Evolutionary conservation across 2,113 vertebrate species (phyloP).

Genomic region (Larimichthys polyactis): DNA sequence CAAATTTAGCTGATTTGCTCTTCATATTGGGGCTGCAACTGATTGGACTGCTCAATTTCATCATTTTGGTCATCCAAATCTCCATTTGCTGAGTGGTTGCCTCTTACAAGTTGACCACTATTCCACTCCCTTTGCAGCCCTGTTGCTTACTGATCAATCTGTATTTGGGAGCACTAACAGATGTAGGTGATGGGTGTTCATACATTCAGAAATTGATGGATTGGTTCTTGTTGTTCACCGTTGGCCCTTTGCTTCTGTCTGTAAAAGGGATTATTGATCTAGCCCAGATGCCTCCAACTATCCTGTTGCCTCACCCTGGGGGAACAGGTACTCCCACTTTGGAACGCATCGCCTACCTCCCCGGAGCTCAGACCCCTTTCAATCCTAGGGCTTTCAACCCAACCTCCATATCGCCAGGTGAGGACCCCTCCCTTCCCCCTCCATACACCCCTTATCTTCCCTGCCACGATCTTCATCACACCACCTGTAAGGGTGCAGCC

Average conservation of each 20-base stretch:
- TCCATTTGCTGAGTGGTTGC: conserved; percentile 72
- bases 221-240: conserved; percentile 84
- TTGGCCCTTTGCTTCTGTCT: conserved; percentile 87
- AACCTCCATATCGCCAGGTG: conserved; percentile 96
- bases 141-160: conserved; percentile 65
- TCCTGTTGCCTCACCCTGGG: conserved; percentile 98
- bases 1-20: conserved; percentile 73
- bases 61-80: conserved; percentile 54
- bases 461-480: conserved; percentile 54
- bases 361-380: conserved; percentile 95
- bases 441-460: conserved; percentile 63
- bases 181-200: conserved; percentile 68
- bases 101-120: conserved; percentile 70
- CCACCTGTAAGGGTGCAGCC: conserved; percentile 47
- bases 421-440: conserved; percentile 74
- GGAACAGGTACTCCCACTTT: conserved; percentile 95
- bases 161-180: conserved; percentile 67
- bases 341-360: conserved; percentile 98
- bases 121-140: conserved; percentile 70
- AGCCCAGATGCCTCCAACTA: conserved; percentile 98
- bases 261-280: conserved; percentile 98
- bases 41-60: conserved; percentile 58
- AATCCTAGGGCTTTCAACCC: conserved; percentile 95
- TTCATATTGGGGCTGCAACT: conserved; percentile 67
- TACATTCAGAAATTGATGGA: conserved; percentile 73